These are phyloP conservation scores for Perca fluviatilis DNA, from an alignment of 2,113 vertebrate genomes.

Conservation along the genomic window DNA sequence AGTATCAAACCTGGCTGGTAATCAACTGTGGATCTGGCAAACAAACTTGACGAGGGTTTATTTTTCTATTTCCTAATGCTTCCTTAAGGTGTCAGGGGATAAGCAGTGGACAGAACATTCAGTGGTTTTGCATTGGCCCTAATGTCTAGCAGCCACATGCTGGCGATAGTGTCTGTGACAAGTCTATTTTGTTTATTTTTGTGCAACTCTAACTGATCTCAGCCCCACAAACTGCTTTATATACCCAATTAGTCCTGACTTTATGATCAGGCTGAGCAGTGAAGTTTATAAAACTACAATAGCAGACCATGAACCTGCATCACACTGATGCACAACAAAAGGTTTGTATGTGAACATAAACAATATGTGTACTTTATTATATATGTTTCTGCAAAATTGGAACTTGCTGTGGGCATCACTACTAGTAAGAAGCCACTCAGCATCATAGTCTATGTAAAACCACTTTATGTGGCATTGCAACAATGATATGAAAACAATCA, in stretches of 20 bases:
- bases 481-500: background rate
- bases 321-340: background rate
- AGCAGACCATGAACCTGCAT: background rate
- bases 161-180: background rate
- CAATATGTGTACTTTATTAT: background rate
- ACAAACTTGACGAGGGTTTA: background rate
- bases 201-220: background rate
- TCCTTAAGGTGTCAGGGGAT: no score
- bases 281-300: background rate
- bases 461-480: background rate
- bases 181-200: background rate
- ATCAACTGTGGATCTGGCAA: background rate
- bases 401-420: background rate
- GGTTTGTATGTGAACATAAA: background rate
- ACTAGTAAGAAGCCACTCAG: background rate
- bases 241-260: background rate
- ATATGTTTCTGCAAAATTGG: background rate
- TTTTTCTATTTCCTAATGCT: background rate
- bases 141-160: background rate
- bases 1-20: constrained; percentile 12
- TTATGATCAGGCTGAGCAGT: background rate
- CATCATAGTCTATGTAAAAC: background rate
- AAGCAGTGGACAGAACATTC: background rate
- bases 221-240: background rate
- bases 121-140: background rate